Evolutionary conservation across 30 jellyfish, hydroid and myxozoan species (phyloP).

Genomic region (Sanderia malayensis): DNA sequence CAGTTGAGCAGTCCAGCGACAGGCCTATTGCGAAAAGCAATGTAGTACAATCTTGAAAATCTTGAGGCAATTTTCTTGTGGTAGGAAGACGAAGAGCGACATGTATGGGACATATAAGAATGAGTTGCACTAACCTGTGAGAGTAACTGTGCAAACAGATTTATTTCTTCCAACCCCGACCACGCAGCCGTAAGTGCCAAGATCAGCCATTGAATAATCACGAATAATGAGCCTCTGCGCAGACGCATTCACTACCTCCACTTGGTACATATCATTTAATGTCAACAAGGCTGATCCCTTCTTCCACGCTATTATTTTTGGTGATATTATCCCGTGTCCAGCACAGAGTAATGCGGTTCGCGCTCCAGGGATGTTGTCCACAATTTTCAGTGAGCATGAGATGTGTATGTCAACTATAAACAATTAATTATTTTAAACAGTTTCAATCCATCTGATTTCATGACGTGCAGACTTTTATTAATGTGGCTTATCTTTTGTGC

Average conservation of each 20-base stretch:
- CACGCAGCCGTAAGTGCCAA: conserved; percentile 71
- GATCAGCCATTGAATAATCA: conserved; percentile 48
- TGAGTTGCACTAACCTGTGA: conserved; percentile 64
- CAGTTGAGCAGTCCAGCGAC: no score
- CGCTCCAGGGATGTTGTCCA: conserved; percentile 66
- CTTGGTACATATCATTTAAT: conserved; percentile 20
- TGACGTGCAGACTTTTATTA: no score
- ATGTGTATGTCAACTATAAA: conserved; percentile 54
- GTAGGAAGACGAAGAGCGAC: no score
- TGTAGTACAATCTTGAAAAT: no score
- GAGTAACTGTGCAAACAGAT: conserved; percentile 37
- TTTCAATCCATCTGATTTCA: no score
- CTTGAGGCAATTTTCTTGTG: no score
- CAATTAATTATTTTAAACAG: no score
- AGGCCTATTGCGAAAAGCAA: no score
- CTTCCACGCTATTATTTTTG: conserved; percentile 67
- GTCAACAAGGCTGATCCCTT: conserved; percentile 41
- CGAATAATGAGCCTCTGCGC: conserved; percentile 43
- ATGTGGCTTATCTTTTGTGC: no score
- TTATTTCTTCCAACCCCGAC: conserved; percentile 58
- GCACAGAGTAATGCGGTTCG: conserved; percentile 64
- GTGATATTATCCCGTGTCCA: conserved; percentile 58
- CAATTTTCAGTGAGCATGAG: conserved; percentile 49
- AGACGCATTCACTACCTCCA: conserved; percentile 14
- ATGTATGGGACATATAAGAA: no score